phyloP scores from a whole-genome alignment of 2,888 invertebrate species.

The Tolmerus cingulatus region DNA sequence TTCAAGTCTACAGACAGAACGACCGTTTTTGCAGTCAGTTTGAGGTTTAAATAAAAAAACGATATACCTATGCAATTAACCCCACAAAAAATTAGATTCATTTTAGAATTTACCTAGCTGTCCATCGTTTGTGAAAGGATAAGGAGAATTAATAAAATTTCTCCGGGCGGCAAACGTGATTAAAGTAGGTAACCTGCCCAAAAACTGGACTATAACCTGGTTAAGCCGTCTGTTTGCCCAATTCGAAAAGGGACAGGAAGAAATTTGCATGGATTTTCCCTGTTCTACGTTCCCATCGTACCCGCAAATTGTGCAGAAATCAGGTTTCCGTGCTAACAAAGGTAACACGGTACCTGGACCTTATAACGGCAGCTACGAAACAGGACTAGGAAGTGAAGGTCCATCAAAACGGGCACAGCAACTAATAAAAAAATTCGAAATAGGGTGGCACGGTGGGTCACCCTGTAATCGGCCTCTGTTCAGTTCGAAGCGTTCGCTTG shows the following conservation, averaged over 20 bases:
- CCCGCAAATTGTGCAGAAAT: background rate
- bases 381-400: background rate
- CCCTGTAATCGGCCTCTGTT: background rate
- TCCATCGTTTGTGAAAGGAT: background rate
- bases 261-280: constrained; percentile 1
- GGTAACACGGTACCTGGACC: background rate
- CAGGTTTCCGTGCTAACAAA: background rate
- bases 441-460: background rate
- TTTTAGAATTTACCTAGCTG: background rate
- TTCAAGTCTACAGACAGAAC: background rate
- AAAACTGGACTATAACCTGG: background rate
- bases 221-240: background rate
- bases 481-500: background rate
- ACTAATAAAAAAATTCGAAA: background rate
- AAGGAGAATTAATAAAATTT: background rate
- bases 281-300: background rate
- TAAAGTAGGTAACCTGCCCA: background rate
- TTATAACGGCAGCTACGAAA: background rate
- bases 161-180: background rate
- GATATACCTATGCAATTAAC: background rate
- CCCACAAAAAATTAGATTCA: background rate
- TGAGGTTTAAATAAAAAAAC: background rate
- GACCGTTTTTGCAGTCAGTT: background rate
- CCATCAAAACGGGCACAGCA: background rate
- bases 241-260: background rate